Evolutionary conservation across 2,888 invertebrate genomes (phyloP), one percentile per base, ranked within the genome.

Genomic region (Netelia melanura): DNA sequence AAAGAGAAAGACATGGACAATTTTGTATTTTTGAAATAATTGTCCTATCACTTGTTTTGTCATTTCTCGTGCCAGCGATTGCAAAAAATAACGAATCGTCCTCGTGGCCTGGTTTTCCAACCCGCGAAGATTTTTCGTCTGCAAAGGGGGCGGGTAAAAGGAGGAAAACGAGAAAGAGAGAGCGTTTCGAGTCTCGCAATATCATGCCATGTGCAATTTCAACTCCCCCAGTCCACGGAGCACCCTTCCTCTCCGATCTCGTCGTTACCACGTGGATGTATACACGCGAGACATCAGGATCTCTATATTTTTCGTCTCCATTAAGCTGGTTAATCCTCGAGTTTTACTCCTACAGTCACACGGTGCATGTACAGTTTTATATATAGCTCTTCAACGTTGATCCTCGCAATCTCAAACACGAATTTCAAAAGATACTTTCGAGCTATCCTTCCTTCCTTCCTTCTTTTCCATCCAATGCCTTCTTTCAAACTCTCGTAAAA

Each of bases 101-200:
- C 38, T 38, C 6, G 38, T 38, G 38, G 38, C 38, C 17, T 38
- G 54, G 38, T 52, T 75, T 52, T 10, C 38, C 21, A 52, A 30
- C 23, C 23, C 14, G 44, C 44, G 64, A 81, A 30, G 43, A 23
- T 70, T 61, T 75, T 65, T 3, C 67, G 21, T 48, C 65, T 72
- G 14, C 44, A 43, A 75, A 61, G 17, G 58, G 30, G 21, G n/a
- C 38, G 11, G 48, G 11, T 9, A 30, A 17, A 75, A 30, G 17
- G 30, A 23, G 21, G 44, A 52, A 17, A 23, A 56, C 38, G 8
- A 17, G 17, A 23, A 52, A 43, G 61, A 44, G 74, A 81, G 68
- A n/a, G 70, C 75, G 58, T 65, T 81, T 81, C 70, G 61, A 67
- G 44, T 78, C 65, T 64, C 72, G 82, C 83, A 68, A 83, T 83